Percentiles rank a stretch among this genome's conserved stretches.
Conservation (phyloP, 2,113 vertebrate species). For the Accipiter virgatus region DNA sequence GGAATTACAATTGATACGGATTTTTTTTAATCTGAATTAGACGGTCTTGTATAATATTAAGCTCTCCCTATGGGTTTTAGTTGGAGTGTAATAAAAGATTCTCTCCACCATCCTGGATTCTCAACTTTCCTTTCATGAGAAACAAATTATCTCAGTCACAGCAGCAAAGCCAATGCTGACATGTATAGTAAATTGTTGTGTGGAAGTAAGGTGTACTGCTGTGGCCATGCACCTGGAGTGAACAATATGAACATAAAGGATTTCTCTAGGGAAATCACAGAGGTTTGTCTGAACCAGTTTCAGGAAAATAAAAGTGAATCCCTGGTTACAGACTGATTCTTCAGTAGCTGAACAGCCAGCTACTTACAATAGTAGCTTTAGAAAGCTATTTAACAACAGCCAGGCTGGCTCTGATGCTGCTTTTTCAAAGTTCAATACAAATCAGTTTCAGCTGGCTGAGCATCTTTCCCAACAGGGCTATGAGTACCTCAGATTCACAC, state of each 20-base stretch:
- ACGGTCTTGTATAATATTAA: background rate
- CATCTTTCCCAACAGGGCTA: slow-evolving; percentile 26
- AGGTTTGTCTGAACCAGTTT: slow-evolving; percentile 25
- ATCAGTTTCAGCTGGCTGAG: slow-evolving; percentile 29
- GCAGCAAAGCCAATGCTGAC: background rate
- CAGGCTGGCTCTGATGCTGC: background rate
- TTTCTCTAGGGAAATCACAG: slow-evolving; percentile 60
- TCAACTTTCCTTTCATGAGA: background rate
- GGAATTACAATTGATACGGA: background rate
- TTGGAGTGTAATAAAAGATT: slow-evolving; percentile 4
- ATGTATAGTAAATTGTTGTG: slow-evolving; percentile 40
- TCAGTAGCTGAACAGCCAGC: slow-evolving; percentile 35
- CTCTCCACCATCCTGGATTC: background rate
- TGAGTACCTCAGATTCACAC: background rate
- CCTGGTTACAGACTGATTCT: slow-evolving; percentile 3
- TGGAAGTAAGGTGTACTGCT: background rate
- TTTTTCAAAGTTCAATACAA: slow-evolving; percentile 36
- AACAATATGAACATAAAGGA: slow-evolving; percentile 42
- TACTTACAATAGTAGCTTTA: background rate
- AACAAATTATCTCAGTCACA: background rate
- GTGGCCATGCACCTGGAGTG: background rate
- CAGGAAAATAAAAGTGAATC: slow-evolving; percentile 48
- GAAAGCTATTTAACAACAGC: slow-evolving; percentile 16
- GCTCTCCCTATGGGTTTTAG: slow-evolving; percentile 1
- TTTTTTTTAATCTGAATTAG: background rate